phyloP scores from a whole-genome alignment of 64 coral and sea anemone genomes.

The Montipora efflorescens region DNA sequence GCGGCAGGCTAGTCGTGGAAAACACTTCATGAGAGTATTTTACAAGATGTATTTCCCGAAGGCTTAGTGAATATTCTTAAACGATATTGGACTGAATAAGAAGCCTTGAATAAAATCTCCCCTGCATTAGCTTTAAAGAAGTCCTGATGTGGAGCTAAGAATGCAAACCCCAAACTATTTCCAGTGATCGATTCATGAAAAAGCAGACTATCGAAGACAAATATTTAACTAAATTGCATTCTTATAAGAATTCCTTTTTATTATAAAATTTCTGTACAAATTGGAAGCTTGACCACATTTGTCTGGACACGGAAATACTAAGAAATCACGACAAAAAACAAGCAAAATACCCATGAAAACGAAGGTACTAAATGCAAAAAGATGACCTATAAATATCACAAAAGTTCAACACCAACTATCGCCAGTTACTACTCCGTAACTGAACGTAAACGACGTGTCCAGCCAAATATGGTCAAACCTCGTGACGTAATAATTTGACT shows the following conservation, averaged over 20 bases:
- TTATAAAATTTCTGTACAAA: conserved; percentile 29
- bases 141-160: not conserved
- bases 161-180: not conserved
- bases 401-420: not conserved
- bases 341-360: no score
- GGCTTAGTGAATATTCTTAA: no score
- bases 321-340: no score
- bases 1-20: no score
- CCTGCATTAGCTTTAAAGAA: not conserved
- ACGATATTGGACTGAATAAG: not conserved
- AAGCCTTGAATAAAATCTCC: not conserved
- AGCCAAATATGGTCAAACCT: conserved; percentile 24
- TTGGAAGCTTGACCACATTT: conserved; percentile 28
- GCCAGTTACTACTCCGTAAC: not conserved
- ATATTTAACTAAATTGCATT: not conserved
- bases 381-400: no score
- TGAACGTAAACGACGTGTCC: not conserved
- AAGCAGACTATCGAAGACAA: not conserved
- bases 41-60: no score
- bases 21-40: no score
- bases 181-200: not conserved
- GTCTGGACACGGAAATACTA: not conserved
- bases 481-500: conserved; percentile 11
- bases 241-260: not conserved
- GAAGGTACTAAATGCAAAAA: no score